Base-by-base conservation (phyloP, 2,797 vertebrate species). In the Cyprinodon diabolis region DNA sequence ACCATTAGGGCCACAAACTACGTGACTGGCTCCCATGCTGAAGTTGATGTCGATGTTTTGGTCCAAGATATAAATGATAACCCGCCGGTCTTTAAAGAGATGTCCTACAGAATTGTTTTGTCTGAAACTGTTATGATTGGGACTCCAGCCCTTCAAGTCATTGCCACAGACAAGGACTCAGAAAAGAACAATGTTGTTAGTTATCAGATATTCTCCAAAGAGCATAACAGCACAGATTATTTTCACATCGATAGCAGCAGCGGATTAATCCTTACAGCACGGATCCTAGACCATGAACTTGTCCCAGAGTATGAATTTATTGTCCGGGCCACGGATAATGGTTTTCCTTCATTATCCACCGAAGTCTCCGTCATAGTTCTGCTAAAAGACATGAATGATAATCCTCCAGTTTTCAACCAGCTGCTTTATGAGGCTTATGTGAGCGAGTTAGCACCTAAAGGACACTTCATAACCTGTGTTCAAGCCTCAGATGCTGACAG, bases 211-310 rank as follows among this genome's bases (percentile, higher is more conserved):
- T 96, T 98, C 75, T 97, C 98, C 40, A 95, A 97, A 68, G 92
- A 90, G 8, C 96, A 96, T 72, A 98, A 99, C 89, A 97, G 96
- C 90, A 97, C 97, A 0, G 98, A 99, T 77, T 97, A 97, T 84
- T 99, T 99, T 81, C 97, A 99, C 89, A 97, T 99, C 56, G 98
- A 99, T 79, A 97, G 97, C 30, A 95, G 96, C 80, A 99, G 98
- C 66, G 98, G 98, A 48, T 91, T 99, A 45, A 99, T 99, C 82
- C 93, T 99, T 51, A 99, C 98, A 2, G 97, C 98, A 0, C 95
- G 98, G 11, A 95, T 96, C 91, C 90, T 99, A 13, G 98, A 99
- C 90, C 96, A 98, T 19, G 98, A 99, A 75, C 80, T 94, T 14
- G 90, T 97, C 55, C 96, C 97, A 48, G 93, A 93, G 37, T 98